phyloP scores from a whole-genome alignment of 2,113 vertebrate genomes.

The Nibea coibor region DNA sequence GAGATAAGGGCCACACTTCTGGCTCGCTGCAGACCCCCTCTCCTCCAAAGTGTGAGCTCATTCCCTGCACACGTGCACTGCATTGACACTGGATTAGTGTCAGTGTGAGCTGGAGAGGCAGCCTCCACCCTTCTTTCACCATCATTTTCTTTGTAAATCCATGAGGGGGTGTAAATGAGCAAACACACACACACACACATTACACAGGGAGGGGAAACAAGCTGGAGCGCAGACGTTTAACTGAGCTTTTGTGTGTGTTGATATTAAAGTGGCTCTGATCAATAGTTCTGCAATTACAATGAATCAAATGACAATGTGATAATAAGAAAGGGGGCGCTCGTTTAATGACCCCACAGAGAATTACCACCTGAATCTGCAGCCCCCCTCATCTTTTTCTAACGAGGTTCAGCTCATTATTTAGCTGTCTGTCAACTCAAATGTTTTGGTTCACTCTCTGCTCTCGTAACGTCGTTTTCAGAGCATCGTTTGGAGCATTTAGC shows the following conservation, averaged over 20 bases:
- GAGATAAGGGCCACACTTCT: slow-evolving; percentile 51
- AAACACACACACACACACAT: not conserved
- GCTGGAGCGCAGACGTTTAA: slow-evolving; percentile 46
- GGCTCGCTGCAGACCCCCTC: slow-evolving; percentile 41
- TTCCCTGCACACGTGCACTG: slow-evolving; percentile 39
- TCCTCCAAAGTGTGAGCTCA: slow-evolving; percentile 41
- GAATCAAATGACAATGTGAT: not conserved
- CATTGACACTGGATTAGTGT: slow-evolving; percentile 67
- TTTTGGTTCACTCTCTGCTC: not conserved
- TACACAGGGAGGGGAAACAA: slow-evolving; percentile 27
- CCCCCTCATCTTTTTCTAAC: not conserved
- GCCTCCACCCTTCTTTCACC: slow-evolving; percentile 57
- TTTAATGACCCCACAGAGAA: not conserved
- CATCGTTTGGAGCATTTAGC: not conserved
- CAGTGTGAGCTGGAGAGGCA: slow-evolving; percentile 44
- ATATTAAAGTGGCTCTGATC: slow-evolving; percentile 20
- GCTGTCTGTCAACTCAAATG: not conserved
- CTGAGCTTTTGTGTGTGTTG: slow-evolving; percentile 17
- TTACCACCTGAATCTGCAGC: not conserved
- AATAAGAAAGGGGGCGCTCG: not conserved
- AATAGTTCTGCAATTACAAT: slow-evolving; percentile 2
- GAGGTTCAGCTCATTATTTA: not conserved
- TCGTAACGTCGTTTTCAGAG: not conserved
- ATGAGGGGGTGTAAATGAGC: slow-evolving; percentile 68
- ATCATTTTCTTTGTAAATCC: slow-evolving; percentile 60